Evolutionary conservation across 2,113 vertebrate species (phyloP), one percentile per base, ranked within the genome.

Genomic region (Eretmochelys imbricata): DNA sequence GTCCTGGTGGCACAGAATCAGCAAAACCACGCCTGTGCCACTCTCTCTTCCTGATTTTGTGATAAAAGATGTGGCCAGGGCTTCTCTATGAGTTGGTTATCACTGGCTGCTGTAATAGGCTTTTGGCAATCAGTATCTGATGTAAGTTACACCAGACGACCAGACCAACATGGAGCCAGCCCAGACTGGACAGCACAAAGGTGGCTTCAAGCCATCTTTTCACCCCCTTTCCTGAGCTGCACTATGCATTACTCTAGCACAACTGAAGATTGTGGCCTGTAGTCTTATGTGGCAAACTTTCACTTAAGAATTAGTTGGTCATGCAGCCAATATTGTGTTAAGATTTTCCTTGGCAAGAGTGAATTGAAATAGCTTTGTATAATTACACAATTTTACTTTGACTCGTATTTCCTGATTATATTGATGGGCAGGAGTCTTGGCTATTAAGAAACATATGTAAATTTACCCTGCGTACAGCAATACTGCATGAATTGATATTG

Each of bases 401-500:
- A 89, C 82, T 83, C 54, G 79, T 85, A 82, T 80, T 93, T 94
- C 55, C 89, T 0, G 2, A 35, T 93, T 91, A 84, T 95, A 85
- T 79, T 89, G 62, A 89, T 94, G 88, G 87, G 69, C 84, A 95
- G 69, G 90, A 87, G 87, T 95, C 93, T 89, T 94, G 85, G 85
- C 90, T 90, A 76, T 88, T 87, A 90, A 82, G 87, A 89, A 90
- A 89, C 85, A 42, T 93, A 76, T 80, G 76, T 93, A 92, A 78
- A 53, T 42, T 94, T 86, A 62, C 17, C 38, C n/a, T 51, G 49
- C 79, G 38, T 16, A 7, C 82, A 65, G 72, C 24, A 69, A 51
- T 94, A 87, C 89, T 88, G 25, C 72, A 93, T 42, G 35, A 91
- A 95, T 91, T 90, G 90, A 84, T 93, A 92, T 82, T 95, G 93